Conservation (phyloP, 2,888 invertebrate genomes). For the Scaptomyza reducta region DNA sequence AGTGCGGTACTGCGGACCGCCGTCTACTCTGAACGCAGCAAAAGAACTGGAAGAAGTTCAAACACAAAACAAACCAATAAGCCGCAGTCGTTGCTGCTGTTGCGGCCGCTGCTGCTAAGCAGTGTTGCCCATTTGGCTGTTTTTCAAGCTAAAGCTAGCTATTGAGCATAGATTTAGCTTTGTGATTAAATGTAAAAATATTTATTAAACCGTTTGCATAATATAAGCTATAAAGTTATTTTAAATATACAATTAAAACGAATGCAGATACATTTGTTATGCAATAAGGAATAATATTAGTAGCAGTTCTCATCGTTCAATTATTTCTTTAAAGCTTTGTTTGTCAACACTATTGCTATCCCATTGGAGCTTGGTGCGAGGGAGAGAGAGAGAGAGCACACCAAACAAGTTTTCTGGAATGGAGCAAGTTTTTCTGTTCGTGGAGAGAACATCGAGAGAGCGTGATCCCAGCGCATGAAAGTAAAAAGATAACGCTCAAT, state of each 20-base stretch:
- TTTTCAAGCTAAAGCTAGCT: not conserved
- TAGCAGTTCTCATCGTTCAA: not conserved
- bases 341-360: constrained; percentile 1
- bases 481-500: constrained; percentile 76
- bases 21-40: constrained; percentile 81
- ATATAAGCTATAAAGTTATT: too few species aligned
- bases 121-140: not conserved
- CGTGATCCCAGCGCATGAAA: constrained; percentile 66
- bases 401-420: constrained; percentile 71
- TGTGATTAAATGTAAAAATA: not conserved
- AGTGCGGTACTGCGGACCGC: constrained; percentile 82
- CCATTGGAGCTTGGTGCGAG: constrained; percentile 30
- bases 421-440: constrained; percentile 25
- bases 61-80: constrained; percentile 70
- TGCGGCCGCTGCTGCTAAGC: constrained; percentile 7
- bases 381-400: constrained; percentile 26
- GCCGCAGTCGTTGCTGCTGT: constrained; percentile 39
- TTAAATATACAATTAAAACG: too few species aligned
- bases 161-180: not conserved
- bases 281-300: not conserved
- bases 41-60: constrained; percentile 76
- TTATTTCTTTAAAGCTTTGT: not conserved
- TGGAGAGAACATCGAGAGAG: constrained; percentile 22
- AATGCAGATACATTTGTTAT: too few species aligned
- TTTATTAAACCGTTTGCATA: too few species aligned